Percentiles rank a stretch among this genome's conserved stretches.
These are phyloP conservation scores for Euzophera pinguis DNA, from an alignment of 2,888 invertebrate species.

Conservation along the genomic window DNA sequence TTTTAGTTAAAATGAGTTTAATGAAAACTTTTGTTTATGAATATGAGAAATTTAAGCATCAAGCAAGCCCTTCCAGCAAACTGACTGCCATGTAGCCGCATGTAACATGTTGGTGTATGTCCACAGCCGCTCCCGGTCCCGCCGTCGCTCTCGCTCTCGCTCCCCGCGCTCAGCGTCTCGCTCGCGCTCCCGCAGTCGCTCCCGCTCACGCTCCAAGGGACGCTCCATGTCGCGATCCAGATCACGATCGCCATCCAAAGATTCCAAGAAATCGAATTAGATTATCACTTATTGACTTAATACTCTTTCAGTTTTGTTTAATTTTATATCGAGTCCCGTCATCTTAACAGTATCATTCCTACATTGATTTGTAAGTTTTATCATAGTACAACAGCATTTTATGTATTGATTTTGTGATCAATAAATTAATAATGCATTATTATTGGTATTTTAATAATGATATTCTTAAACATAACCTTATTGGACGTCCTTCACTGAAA, in stretches of 20 bases:
- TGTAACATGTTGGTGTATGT: slow-evolving; percentile 12
- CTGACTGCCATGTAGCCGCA: too few relatives aligned
- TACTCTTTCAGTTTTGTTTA: neutral
- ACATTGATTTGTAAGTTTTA: slow-evolving; percentile 33
- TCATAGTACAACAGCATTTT: slow-evolving; percentile 44
- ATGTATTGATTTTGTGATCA: slow-evolving; percentile 52
- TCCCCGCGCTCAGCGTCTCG: slow-evolving; percentile 74
- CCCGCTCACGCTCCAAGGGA: slow-evolving; percentile 75
- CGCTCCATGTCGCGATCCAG: slow-evolving; percentile 72
- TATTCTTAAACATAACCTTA: too few relatives aligned
- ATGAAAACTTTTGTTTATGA: too few relatives aligned
- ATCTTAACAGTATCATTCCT: slow-evolving; percentile 47
- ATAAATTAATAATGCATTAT: slow-evolving; percentile 29
- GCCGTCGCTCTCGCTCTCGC: slow-evolving; percentile 81
- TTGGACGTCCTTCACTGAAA: too few relatives aligned
- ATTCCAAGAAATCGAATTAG: slow-evolving; percentile 70
- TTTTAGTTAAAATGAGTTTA: too few relatives aligned
- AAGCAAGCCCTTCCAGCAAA: too few relatives aligned
- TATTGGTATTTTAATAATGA: too few relatives aligned
- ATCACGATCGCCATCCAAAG: slow-evolving; percentile 72
- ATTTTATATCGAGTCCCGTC: slow-evolving; percentile 20
- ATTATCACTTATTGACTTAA: slow-evolving; percentile 14
- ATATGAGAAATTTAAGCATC: too few relatives aligned
- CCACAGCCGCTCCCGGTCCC: slow-evolving; percentile 81
- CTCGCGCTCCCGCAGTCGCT: slow-evolving; percentile 67